A percentile compares a stretch with the other conserved stretches of the same genome.
Evolutionary conservation across 2,888 invertebrate genomes (phyloP).

Genomic region (Chymomyza procnemis): DNA sequence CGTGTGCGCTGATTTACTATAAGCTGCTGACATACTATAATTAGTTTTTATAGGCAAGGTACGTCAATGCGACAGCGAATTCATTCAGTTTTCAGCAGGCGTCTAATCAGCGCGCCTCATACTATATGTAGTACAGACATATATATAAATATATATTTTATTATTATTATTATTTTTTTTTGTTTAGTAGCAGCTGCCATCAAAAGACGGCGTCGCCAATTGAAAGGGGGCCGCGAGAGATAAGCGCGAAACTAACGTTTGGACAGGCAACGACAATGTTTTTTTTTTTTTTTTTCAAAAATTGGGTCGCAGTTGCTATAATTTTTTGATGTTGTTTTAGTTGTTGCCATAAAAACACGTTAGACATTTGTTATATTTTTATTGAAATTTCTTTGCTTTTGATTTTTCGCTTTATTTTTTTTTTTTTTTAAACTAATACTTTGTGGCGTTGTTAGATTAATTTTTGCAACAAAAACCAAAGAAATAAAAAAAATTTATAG

Average conservation of each 20-base stretch:
- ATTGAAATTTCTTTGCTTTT: constrained; percentile 18
- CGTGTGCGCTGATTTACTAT: constrained; percentile 38
- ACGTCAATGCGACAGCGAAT: constrained; percentile 45
- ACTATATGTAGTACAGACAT: constrained; percentile 11
- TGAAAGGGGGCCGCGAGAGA: constrained; percentile 30
- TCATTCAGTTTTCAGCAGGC: constrained; percentile 53
- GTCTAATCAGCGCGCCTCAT: constrained; percentile 35
- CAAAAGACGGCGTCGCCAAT: background rate
- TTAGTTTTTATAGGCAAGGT: constrained; percentile 24
- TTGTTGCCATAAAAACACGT: constrained; percentile 59
- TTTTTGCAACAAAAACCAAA: background rate
- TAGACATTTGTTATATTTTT: constrained; percentile 42
- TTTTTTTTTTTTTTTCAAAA: no score
- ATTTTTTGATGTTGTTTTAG: background rate
- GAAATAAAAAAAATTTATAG: constrained; percentile 35
- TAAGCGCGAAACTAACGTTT: constrained; percentile 28
- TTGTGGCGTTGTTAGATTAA: constrained; percentile 58
- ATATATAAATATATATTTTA: constrained; percentile 8
- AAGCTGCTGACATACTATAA: constrained; percentile 9
- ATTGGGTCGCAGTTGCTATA: constrained; percentile 60
- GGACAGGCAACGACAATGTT: background rate
- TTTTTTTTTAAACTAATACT: constrained; percentile 48
- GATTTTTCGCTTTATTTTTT: no score
- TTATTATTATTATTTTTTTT: constrained; percentile 16
- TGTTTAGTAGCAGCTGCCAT: constrained; percentile 45